Evolutionary conservation across 2,113 vertebrate genomes (phyloP).

Genomic region (Sprattus sprattus): DNA sequence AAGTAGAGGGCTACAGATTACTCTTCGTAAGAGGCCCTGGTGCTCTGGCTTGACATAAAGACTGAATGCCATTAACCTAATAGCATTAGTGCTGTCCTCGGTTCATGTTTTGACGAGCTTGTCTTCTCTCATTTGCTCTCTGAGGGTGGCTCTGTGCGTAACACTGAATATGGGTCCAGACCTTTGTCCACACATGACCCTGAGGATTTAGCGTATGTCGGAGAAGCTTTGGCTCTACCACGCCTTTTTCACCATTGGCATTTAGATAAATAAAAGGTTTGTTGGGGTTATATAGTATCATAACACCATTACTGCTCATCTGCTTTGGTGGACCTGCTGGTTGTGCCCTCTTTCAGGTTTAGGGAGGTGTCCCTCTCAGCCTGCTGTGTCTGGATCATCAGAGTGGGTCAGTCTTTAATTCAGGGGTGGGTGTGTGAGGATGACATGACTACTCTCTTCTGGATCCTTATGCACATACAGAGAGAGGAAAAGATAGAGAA

Average conservation of each 20-base stretch:
- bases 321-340: no score
- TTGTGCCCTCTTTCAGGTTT: no score
- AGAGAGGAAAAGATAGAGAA: not conserved
- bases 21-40: not conserved
- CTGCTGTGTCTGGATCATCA: no score
- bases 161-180: not conserved
- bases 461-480: not conserved
- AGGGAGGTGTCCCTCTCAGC: no score
- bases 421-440: no score
- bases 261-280: not conserved
- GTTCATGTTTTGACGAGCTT: not conserved
- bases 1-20: not conserved
- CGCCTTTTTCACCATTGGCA: not conserved
- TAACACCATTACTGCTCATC: no score
- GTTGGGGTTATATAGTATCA: no score
- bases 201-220: not conserved
- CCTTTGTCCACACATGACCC: not conserved
- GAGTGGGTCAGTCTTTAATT: no score
- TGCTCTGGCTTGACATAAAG: not conserved
- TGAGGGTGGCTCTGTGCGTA: not conserved
- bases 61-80: not conserved
- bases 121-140: not conserved
- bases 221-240: not conserved
- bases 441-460: no score
- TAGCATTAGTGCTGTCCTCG: not conserved